Evolutionary conservation across 2,888 invertebrate species (phyloP).

Genomic region (Apotomis betuletana): DNA sequence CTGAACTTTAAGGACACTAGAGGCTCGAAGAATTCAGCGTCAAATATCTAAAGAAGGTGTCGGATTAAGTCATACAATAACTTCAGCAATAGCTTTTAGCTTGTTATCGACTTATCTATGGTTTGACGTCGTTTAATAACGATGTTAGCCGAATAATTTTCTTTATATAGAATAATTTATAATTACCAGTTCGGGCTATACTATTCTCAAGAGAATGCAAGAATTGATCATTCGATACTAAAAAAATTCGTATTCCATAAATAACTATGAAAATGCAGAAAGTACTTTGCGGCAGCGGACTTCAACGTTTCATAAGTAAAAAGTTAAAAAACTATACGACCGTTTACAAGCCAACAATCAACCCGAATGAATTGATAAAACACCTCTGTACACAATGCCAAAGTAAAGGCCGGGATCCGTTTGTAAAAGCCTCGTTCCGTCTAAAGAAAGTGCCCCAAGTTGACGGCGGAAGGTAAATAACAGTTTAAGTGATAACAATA

Average conservation of each 20-base stretch:
- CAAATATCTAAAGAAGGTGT: background rate
- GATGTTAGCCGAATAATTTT: background rate
- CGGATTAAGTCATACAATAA: background rate
- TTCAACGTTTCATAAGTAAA: background rate
- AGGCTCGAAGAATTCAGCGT: background rate
- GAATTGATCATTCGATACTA: background rate
- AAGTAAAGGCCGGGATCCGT: constrained; percentile 57
- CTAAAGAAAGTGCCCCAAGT: constrained; percentile 46
- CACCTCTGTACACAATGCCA: constrained; percentile 66
- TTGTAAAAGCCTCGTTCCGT: constrained; percentile 52
- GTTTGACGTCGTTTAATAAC: background rate
- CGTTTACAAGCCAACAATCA: constrained; percentile 14
- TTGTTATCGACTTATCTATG: too few species aligned
- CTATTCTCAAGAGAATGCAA: background rate
- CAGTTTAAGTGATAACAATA: constrained; percentile 67
- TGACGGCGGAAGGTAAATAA: constrained; percentile 67
- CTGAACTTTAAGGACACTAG: constrained; percentile 30
- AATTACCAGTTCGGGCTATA: background rate
- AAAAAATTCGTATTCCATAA: background rate
- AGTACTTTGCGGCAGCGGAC: background rate
- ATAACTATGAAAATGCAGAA: background rate
- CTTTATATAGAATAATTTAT: background rate
- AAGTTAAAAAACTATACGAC: background rate
- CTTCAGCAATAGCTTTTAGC: too few species aligned
- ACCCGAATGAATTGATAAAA: constrained; percentile 44